A percentile compares a stretch with the other conserved stretches of the same genome.
Conservation (phyloP, 2,113 vertebrate genomes). For the Xerus inauris region DNA sequence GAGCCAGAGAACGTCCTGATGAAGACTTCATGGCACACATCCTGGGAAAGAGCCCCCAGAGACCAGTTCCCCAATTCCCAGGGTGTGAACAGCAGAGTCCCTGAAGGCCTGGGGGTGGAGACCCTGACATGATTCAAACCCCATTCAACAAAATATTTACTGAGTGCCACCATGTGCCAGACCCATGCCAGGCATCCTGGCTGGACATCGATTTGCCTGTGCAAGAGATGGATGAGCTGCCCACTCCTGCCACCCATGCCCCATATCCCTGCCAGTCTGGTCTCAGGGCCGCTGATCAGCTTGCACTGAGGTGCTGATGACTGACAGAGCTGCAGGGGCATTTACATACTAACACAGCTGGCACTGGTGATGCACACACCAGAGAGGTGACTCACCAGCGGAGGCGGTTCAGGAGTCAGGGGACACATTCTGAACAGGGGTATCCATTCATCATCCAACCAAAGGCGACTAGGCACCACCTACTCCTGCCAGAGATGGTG, state of each 20-base stretch:
- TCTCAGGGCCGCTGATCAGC: neutral
- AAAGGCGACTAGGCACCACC: neutral
- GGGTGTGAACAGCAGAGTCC: neutral
- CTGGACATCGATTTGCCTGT: neutral
- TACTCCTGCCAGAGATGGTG: neutral
- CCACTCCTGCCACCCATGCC: neutral
- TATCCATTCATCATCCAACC: neutral
- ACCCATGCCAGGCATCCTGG: neutral
- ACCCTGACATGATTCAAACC: neutral
- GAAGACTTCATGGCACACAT: neutral
- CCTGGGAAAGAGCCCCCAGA: neutral
- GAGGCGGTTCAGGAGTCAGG: neutral
- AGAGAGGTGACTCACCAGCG: neutral
- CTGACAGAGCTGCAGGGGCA: neutral
- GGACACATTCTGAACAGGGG: neutral
- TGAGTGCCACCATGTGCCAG: neutral
- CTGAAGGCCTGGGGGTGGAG: neutral
- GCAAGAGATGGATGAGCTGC: neutral
- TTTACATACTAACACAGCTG: neutral
- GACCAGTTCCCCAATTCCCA: neutral
- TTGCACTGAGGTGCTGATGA: neutral
- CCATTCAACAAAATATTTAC: neutral
- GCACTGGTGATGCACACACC: neutral
- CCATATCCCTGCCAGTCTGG: rapidly evolving
- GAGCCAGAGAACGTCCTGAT: neutral